These are phyloP conservation scores for Galbula dea DNA, from an alignment of 2,113 vertebrate genomes.

Conservation along the genomic window DNA sequence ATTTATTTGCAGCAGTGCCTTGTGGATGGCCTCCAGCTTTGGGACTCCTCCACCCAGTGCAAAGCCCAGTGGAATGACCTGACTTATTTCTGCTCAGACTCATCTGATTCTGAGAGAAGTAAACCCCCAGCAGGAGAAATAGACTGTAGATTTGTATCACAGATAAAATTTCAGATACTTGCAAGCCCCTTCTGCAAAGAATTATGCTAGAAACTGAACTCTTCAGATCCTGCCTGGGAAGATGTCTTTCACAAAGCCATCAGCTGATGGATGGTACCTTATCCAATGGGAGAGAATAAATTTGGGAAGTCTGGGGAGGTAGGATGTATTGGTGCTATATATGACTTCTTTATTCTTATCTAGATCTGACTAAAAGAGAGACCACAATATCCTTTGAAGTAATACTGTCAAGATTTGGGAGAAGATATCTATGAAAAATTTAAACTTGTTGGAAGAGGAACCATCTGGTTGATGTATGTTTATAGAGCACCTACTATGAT, in stretches of 20 bases:
- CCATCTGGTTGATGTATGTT: background rate
- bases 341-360: background rate
- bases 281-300: background rate
- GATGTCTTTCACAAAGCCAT: background rate
- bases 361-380: background rate
- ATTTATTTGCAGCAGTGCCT: background rate
- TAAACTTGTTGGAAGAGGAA: background rate
- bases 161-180: background rate
- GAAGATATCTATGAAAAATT: background rate
- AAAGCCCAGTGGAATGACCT: background rate
- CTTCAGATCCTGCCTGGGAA: background rate
- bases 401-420: background rate
- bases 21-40: background rate
- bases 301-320: background rate
- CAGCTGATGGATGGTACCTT: background rate
- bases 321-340: background rate
- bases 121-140: background rate
- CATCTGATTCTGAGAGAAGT: background rate
- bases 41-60: background rate
- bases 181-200: background rate
- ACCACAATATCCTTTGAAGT: background rate
- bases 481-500: background rate
- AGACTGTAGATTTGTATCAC: background rate
- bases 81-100: background rate
- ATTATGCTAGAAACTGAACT: background rate